Evolutionary conservation across 2,797 vertebrate genomes (phyloP).

Genomic region (Chiloscyllium punctatum): DNA sequence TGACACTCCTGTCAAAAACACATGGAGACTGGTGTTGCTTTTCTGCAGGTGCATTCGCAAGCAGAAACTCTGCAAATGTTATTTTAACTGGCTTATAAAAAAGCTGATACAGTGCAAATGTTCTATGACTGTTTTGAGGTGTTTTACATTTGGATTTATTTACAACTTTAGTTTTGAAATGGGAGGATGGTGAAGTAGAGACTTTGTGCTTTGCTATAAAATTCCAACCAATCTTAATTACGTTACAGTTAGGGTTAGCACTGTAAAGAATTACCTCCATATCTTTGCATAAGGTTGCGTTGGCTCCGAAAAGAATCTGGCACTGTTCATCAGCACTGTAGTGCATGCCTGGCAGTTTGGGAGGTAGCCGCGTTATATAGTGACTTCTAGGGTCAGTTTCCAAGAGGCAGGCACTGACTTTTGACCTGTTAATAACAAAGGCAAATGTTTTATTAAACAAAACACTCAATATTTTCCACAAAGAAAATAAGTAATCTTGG

Average conservation of each 20-base stretch:
- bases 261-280: conserved; percentile 74
- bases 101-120: background rate
- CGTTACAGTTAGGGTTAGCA: background rate
- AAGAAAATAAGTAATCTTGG: too few relatives aligned
- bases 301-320: conserved; percentile 93
- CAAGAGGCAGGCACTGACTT: conserved; percentile 80
- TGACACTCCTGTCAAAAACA: background rate
- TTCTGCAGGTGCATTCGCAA: background rate
- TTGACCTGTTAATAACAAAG: conserved; percentile 64
- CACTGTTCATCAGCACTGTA: conserved; percentile 92
- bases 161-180: background rate
- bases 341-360: conserved; percentile 94
- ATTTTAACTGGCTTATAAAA: background rate
- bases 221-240: background rate
- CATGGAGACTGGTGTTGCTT: background rate
- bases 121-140: background rate
- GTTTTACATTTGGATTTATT: background rate
- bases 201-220: background rate
- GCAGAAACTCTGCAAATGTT: background rate
- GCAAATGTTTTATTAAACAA: background rate
- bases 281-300: conserved; percentile 88
- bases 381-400: conserved; percentile 78
- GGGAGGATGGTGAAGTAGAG: background rate
- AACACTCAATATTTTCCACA: background rate
- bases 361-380: conserved; percentile 70